Conservation (phyloP, 2,113 vertebrate genomes). For the Carassius gibelio region DNA sequence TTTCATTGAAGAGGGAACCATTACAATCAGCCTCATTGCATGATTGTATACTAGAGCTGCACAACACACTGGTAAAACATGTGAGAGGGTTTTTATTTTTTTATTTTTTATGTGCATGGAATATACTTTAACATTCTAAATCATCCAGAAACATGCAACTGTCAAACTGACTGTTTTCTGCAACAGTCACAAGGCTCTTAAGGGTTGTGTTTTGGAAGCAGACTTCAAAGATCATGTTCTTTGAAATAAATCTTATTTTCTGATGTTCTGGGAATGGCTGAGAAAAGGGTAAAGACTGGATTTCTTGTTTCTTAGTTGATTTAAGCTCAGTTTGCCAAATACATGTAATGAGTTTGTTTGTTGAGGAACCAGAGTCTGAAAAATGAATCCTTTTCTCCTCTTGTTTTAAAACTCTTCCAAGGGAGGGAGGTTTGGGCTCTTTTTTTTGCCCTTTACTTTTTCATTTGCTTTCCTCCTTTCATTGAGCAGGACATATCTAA, state of each 20-base stretch:
- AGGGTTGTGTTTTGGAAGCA: neutral
- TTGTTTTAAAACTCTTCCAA: neutral
- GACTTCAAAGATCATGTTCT: constrained; percentile 6
- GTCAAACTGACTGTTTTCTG: neutral
- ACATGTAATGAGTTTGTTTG: neutral
- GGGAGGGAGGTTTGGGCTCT: neutral
- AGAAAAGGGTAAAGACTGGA: neutral
- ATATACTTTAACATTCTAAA: neutral
- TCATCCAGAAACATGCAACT: neutral
- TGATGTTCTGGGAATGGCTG: constrained; percentile 5
- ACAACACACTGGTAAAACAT: neutral
- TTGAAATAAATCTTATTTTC: constrained; percentile 17
- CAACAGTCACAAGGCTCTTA: neutral
- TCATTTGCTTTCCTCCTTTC: neutral
- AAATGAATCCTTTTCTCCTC: neutral
- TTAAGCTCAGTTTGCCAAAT: constrained; percentile 17
- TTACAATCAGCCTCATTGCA: neutral
- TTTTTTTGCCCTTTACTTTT: constrained; percentile 7
- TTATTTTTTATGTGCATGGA: neutral
- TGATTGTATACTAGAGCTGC: neutral
- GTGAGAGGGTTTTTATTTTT: neutral
- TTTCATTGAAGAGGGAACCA: neutral
- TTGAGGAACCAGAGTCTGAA: neutral
- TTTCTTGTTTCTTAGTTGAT: constrained; percentile 11
- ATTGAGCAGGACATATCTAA: constrained; percentile 12